These are phyloP conservation scores for Leucopsar rothschildi DNA, from an alignment of 2,113 vertebrate species.

Conservation along the genomic window DNA sequence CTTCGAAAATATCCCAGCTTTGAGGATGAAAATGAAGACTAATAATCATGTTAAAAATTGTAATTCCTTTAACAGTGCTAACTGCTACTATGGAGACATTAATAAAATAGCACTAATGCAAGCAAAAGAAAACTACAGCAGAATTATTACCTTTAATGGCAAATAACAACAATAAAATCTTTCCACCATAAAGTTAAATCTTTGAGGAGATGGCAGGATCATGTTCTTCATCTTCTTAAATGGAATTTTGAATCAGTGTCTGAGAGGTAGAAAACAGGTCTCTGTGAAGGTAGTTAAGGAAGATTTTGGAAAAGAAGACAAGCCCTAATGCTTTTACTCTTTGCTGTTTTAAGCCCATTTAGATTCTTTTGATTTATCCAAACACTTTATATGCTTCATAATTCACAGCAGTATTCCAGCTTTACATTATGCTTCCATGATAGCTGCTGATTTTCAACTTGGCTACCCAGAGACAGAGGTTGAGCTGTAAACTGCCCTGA, in stretches of 20 bases:
- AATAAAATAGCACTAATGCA: neutral
- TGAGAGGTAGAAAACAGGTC: neutral
- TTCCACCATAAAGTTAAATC: neutral
- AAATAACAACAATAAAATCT: neutral
- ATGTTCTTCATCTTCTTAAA: neutral
- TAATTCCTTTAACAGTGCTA: neutral
- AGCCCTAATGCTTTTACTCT: neutral
- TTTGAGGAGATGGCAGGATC: neutral
- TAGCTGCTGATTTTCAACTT: conserved; percentile 15
- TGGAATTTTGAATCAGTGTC: neutral
- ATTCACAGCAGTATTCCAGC: neutral
- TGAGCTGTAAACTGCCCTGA: conserved; percentile 34
- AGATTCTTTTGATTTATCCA: conserved; percentile 36
- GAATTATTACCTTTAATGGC: conserved; percentile 17
- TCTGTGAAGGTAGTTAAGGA: neutral
- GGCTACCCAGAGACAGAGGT: conserved; percentile 3
- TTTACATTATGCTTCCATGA: neutral
- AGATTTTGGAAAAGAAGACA: neutral
- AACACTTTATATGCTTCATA: neutral
- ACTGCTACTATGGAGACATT: neutral
- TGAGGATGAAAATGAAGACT: neutral
- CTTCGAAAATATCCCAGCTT: neutral
- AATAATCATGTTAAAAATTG: conserved; percentile 5
- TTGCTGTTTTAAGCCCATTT: neutral
- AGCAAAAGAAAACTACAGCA: neutral